Evolutionary conservation across 2,113 vertebrate species (phyloP), one percentile per base, ranked within the genome.

Genomic region (Brachyhypopomus occidentalis): DNA sequence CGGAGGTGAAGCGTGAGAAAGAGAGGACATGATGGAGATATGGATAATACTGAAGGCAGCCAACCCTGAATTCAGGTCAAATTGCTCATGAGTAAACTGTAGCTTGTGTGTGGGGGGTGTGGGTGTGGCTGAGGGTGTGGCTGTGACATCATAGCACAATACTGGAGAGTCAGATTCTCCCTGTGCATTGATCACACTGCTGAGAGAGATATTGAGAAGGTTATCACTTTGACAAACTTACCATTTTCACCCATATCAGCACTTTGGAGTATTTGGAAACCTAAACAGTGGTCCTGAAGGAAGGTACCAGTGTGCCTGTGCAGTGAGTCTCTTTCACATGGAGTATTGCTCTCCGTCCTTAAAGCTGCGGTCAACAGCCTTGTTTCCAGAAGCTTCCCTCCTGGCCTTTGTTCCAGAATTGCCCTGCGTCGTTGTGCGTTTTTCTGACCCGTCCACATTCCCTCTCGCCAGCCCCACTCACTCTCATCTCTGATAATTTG

Each of bases 51-150:
- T 41, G 55, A 59, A 79, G n/a, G 67, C 69, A 72, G 58, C 27
- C 69, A 52, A 38, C 56, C 78, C 67, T 79, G 69, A 72, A 79
- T 72, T 63, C 78, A 72, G 78, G 78, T 79, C 78, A 72, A 59
- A 71, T 56, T 72, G 77, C 45, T 62, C 67, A 52, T 25, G 60
- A 77, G 75, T 11, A 77, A 59, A 71, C 66, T 71, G 56, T 6
- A 41, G 8, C 11, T 38, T 22, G 17, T 0, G 52, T 79, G 55
- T 63, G 78, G 25, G 7, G 30, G 30, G 30, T 72, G 45, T 14
- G 8, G 9, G 8, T 52, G 45, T 52, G 45, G 9, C 30, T 1
- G 45, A 70, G 48, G 59, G 77, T 59, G 6, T 30, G 30, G 45
- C 72, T 60, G 55, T 60, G 34, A 55, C 20, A 41, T 45, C 34